Evolutionary conservation across 35 echinoderm and acorn worm species (phyloP).

Genomic region (Lytechinus pictus): DNA sequence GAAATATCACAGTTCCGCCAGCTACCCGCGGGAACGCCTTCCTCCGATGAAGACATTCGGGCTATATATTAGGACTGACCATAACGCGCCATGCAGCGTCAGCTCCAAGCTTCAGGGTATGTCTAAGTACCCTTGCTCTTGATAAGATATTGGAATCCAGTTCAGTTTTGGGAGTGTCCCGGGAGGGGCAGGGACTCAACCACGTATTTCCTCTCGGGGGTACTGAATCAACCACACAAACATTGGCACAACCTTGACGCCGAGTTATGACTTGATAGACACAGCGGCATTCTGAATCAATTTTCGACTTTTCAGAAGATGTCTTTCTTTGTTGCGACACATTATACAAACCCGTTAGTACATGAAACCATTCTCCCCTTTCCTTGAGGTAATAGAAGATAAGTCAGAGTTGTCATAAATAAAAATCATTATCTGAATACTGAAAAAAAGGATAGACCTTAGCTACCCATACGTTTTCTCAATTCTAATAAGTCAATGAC

Average conservation of each 20-base stretch:
- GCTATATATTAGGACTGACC: neutral
- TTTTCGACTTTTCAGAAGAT: conserved; percentile 6
- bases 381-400: neutral
- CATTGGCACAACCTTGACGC: conserved; percentile 34
- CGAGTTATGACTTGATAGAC: conserved; percentile 31
- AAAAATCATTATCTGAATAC: neutral
- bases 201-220: conserved; percentile 11
- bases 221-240: neutral
- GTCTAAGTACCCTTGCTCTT: neutral
- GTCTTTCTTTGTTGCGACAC: conserved; percentile 28
- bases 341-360: neutral
- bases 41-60: neutral
- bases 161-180: conserved; percentile 2
- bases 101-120: neutral
- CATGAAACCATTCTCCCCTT: neutral
- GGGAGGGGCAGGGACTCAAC: conserved; percentile 38
- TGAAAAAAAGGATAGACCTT: neutral
- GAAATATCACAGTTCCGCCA: conserved; percentile 35
- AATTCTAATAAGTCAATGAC: neutral
- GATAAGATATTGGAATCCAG: neutral
- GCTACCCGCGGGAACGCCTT: neutral
- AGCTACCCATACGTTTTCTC: neutral
- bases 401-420: neutral
- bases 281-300: neutral
- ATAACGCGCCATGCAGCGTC: neutral